A percentile compares a stretch with the other conserved stretches of the same genome.
These are phyloP conservation scores for Bilobella aurantiaca DNA, from an alignment of 1,140 invertebrate genomes.

Conservation along the genomic window DNA sequence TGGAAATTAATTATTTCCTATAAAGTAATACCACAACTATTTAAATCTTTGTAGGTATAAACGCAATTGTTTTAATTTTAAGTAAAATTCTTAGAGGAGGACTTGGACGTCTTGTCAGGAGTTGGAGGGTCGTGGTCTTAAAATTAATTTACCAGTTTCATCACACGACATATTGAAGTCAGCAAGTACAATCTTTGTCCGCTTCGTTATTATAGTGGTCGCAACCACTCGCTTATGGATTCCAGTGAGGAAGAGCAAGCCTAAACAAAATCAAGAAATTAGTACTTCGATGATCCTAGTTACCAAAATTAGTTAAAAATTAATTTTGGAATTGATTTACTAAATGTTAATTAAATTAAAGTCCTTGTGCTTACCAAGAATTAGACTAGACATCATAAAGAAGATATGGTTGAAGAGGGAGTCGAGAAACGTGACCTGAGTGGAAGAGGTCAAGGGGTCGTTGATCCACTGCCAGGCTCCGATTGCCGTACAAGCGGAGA, in stretches of 20 bases:
- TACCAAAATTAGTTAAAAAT: no score
- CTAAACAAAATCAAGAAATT: conserved; percentile 44
- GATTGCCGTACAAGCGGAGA: conserved; percentile 76
- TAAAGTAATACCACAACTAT: not conserved
- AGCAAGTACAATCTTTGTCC: conserved; percentile 73
- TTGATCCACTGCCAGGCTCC: conserved; percentile 90
- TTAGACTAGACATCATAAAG: conserved; percentile 79
- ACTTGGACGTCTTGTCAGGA: conserved; percentile 23
- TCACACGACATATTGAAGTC: conserved; percentile 98
- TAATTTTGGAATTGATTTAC: no score
- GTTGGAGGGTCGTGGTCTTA: conserved; percentile 62
- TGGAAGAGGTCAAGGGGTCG: conserved; percentile 78
- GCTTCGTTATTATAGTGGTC: conserved; percentile 84
- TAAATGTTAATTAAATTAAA: not conserved
- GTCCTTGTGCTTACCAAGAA: conserved; percentile 51
- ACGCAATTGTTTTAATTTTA: no score
- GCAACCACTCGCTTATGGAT: conserved; percentile 92
- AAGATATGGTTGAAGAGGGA: conserved; percentile 91
- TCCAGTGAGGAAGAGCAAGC: conserved; percentile 77
- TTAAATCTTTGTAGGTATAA: not conserved
- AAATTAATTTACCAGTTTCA: conserved; percentile 82
- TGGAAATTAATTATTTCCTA: no score
- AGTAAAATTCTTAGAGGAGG: not conserved
- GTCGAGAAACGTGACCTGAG: conserved; percentile 74
- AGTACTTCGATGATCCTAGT: not conserved